Percentiles rank a stretch among this genome's conserved stretches.
These are phyloP conservation scores for Ochropleura plecta DNA, from an alignment of 2,888 invertebrate genomes.

Conservation along the genomic window DNA sequence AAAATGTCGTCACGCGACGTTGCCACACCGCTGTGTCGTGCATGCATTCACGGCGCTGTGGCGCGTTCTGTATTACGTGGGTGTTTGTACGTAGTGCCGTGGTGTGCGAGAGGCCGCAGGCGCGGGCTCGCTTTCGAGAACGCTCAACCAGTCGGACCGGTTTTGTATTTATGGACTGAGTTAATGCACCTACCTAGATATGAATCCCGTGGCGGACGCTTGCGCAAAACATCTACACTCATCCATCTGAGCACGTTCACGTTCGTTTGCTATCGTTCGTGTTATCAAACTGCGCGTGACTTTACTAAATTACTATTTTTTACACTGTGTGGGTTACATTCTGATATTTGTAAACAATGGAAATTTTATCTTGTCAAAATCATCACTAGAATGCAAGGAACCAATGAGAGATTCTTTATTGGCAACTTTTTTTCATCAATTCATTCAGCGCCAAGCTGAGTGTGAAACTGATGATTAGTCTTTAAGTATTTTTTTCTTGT, in stretches of 20 bases:
- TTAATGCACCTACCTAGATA: constrained; percentile 89
- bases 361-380: constrained; percentile 55
- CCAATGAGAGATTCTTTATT: neutral
- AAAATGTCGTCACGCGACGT: constrained; percentile 91
- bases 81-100: constrained; percentile 82
- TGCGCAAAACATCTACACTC: constrained; percentile 85
- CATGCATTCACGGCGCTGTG: constrained; percentile 85
- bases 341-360: constrained; percentile 80
- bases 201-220: constrained; percentile 85
- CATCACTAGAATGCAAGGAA: constrained; percentile 1
- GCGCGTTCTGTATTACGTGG: constrained; percentile 86
- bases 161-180: constrained; percentile 89
- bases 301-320: constrained; percentile 73
- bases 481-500: neutral
- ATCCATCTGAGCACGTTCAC: constrained; percentile 77
- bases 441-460: neutral
- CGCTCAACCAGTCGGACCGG: constrained; percentile 89
- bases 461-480: neutral
- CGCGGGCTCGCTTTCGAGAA: constrained; percentile 89
- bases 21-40: constrained; percentile 88
- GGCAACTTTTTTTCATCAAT: neutral
- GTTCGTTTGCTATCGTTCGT: constrained; percentile 75
- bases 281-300: constrained; percentile 77
- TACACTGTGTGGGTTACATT: constrained; percentile 75
- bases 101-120: constrained; percentile 87